Conservation (phyloP, 2,888 invertebrate genomes). For the Lydus trimaculatus region DNA sequence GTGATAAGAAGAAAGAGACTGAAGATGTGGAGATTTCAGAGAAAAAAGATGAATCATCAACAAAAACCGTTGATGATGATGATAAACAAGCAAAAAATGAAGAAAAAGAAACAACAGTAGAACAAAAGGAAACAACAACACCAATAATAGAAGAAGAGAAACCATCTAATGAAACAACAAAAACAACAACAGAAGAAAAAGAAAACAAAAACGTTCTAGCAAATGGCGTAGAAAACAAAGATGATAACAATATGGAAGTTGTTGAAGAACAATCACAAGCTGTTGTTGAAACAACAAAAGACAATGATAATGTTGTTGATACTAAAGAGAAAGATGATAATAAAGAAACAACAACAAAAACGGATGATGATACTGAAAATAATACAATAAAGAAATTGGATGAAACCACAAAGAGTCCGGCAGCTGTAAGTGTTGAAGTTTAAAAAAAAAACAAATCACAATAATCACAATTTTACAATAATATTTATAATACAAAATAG, state of each 20-base stretch:
- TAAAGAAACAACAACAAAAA: background rate
- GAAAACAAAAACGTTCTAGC: constrained; percentile 60
- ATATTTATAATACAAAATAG: background rate
- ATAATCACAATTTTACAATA: background rate
- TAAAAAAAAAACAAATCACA: no score
- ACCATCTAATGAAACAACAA: constrained; percentile 24
- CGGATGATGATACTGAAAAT: background rate
- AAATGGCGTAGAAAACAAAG: constrained; percentile 46
- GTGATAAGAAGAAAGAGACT: constrained; percentile 8
- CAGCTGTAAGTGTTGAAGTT: constrained; percentile 46
- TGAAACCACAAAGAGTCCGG: constrained; percentile 45
- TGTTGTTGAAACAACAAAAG: constrained; percentile 18
- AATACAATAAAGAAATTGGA: constrained; percentile 65
- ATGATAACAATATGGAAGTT: constrained; percentile 32
- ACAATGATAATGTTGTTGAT: constrained; percentile 39
- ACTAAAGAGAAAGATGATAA: constrained; percentile 31
- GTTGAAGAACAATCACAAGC: constrained; percentile 30
- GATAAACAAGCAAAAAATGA: constrained; percentile 15
- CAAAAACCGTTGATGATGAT: background rate
- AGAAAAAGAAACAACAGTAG: constrained; percentile 20
- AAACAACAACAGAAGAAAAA: constrained; percentile 55
- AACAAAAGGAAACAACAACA: background rate
- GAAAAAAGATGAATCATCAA: constrained; percentile 18
- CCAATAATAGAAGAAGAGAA: no score
- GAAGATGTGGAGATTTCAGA: constrained; percentile 7